Percentiles rank a stretch among this genome's conserved stretches.
These are phyloP conservation scores for Scaptomyza tumidula DNA, from an alignment of 2,888 invertebrate species.

Conservation along the genomic window DNA sequence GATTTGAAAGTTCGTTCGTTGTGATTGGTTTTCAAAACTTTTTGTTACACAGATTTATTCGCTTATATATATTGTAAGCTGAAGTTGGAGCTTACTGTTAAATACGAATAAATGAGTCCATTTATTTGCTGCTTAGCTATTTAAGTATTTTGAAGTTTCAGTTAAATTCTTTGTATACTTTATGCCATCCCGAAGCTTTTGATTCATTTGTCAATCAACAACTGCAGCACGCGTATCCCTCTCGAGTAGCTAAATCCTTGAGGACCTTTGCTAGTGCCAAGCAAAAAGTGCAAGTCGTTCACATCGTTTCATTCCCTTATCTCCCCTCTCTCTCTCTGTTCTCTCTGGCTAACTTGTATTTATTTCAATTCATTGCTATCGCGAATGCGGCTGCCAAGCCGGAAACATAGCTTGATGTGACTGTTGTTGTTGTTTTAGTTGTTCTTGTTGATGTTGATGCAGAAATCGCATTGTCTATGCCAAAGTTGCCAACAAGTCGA, in stretches of 20 bases:
- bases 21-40: not conserved
- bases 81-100: slow-evolving; percentile 1
- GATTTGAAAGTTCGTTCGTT: not conserved
- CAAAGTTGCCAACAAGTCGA: slow-evolving; percentile 58
- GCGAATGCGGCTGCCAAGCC: slow-evolving; percentile 54
- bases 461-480: slow-evolving; percentile 56
- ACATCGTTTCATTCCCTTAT: not conserved
- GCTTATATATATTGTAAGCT: not conserved
- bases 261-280: slow-evolving; percentile 8
- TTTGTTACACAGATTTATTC: too few species aligned
- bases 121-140: slow-evolving; percentile 21
- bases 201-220: slow-evolving; percentile 68
- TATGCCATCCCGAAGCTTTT: slow-evolving; percentile 44
- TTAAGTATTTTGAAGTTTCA: slow-evolving; percentile 9
- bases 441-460: slow-evolving; percentile 17
- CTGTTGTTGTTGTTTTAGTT: slow-evolving; percentile 5
- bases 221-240: not conserved
- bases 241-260: slow-evolving; percentile 17
- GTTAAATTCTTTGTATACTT: slow-evolving; percentile 41
- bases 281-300: slow-evolving; percentile 20
- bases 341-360: slow-evolving; percentile 52
- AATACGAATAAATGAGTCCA: slow-evolving; percentile 18
- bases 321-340: not conserved
- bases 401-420: slow-evolving; percentile 39
- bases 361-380: slow-evolving; percentile 59